phyloP scores from a whole-genome alignment of 2,888 invertebrate species.

The Machimus rusticus region DNA sequence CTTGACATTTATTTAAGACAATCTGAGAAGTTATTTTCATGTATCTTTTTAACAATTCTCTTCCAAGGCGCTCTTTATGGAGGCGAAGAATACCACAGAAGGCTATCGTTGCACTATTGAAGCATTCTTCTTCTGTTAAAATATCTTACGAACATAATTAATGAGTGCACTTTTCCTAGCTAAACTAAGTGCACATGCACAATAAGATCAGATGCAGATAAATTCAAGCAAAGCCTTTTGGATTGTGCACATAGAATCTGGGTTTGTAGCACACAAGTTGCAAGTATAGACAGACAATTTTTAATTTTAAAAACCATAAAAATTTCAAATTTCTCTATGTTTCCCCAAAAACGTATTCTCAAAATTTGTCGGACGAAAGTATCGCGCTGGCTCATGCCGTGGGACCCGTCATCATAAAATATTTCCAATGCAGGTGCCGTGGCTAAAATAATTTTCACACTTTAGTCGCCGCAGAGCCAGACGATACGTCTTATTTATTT shows the following conservation, averaged over 20 bases:
- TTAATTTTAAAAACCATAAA: not conserved
- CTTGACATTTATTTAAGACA: not conserved
- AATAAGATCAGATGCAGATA: not conserved
- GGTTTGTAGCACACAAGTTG: too few relatives aligned
- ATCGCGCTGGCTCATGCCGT: not conserved
- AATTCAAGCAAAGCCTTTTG: not conserved
- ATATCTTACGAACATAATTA: not conserved
- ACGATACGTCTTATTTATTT: conserved; percentile 19
- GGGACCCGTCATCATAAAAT: not conserved
- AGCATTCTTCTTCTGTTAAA: not conserved
- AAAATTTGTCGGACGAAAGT: not conserved
- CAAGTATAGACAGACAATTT: not conserved
- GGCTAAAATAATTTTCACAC: conserved; percentile 33
- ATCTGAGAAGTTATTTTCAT: not conserved
- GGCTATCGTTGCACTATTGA: not conserved
- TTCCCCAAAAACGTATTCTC: not conserved
- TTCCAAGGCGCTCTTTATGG: not conserved
- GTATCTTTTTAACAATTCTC: not conserved
- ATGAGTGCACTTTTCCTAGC: not conserved
- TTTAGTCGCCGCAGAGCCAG: not conserved
- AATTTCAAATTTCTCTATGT: not conserved
- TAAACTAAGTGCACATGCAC: not conserved
- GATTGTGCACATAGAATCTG: not conserved
- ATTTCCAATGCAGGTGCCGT: conserved; percentile 33
- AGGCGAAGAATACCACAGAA: not conserved